Base-by-base conservation (phyloP, 2,797 vertebrate species). In the Ciconia nigra region DNA sequence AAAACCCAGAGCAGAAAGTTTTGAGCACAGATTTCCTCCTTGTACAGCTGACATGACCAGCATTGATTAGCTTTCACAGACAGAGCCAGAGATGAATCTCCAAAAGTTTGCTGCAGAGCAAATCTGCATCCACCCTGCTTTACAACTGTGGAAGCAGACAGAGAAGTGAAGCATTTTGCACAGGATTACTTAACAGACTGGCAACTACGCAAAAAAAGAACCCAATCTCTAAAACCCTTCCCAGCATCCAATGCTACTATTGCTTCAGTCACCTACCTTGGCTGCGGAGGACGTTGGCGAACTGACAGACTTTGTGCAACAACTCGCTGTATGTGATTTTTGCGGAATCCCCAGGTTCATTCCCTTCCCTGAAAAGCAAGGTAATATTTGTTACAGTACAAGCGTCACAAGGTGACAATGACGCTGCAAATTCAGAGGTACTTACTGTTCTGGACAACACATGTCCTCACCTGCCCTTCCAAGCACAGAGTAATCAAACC, bases 201-300 rank as follows among this genome's bases (percentile, higher is more conserved):
- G 52, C 57, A 79, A 51, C 8, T 66, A 18, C 16, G 9, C 18
- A 71, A 55, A 52, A 61, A 83, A 20, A 8, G 18, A 69, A n/a
- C 25, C 37, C 71, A 33, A 12, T 17, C n/a, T 42, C 89, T 76
- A 69, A 61, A 74, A 4, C 26, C 37, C 55, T 83, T 31, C 49
- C 33, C 47, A 59, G 44, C 21, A 54, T 3, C 26, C 57, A 54
- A 46, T 1, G 5, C 24, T 42, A 25, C 72, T 70, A 4, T 9
- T 79, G 80, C 47, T 26, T 49, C 89, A 69, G 57, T 86, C 7
- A 7, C 70, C 37, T 97, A 99, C 99, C 99, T 98, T 99, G 99
- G 71, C 98, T 98, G 95, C 98, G 99, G n/a, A 99, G 98, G 91
- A 99, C 99, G 25, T 99, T 99, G 98, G 99, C 98, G 15, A 99